Conservation (phyloP, 2,113 vertebrate species). For the Sorex fumeus region DNA sequence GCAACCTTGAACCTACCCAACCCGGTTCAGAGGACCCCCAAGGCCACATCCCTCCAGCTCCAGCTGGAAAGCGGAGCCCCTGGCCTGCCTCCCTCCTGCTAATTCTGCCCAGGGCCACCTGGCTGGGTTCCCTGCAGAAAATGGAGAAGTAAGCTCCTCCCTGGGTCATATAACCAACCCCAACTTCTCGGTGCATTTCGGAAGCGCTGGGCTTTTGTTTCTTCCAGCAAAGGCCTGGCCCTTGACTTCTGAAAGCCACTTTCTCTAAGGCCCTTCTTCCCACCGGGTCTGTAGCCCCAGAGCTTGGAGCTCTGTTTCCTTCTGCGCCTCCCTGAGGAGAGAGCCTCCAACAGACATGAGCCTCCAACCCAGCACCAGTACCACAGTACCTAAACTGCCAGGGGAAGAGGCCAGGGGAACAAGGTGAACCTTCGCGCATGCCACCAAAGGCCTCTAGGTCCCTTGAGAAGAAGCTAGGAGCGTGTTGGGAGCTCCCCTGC, state of each 20-base stretch:
- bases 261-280: background rate
- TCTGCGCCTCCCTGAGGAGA: background rate
- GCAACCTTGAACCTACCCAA: background rate
- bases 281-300: background rate
- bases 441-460: background rate
- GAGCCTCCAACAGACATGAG: too few species aligned
- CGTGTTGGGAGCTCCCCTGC: background rate
- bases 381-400: too few species aligned
- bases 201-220: background rate
- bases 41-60: background rate
- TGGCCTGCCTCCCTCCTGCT: background rate
- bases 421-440: background rate
- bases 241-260: background rate
- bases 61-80: background rate
- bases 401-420: background rate
- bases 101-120: background rate
- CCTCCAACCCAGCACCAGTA: too few species aligned
- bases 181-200: background rate
- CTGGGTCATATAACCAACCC: background rate
- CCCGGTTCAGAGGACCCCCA: background rate
- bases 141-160: background rate
- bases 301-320: background rate
- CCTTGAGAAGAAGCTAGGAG: background rate
- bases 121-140: background rate
- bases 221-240: background rate